Evolutionary conservation across 2,797 vertebrate genomes (phyloP), one percentile per base, ranked within the genome.

Genomic region (Discoglossus pictus): DNA sequence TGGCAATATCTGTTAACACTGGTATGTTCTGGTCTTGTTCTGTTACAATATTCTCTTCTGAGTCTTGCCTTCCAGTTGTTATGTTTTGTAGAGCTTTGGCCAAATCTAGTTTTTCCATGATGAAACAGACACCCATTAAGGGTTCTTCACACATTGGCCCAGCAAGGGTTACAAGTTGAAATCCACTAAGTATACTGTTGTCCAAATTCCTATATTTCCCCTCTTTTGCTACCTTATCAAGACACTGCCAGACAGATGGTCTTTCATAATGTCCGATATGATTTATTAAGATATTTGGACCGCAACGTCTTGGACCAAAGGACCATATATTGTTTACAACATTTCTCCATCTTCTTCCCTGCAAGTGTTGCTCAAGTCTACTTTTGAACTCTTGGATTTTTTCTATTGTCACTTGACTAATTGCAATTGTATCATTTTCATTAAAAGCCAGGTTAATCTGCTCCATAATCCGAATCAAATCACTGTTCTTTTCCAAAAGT

Each of bases 101-200:
- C 23, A 96, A 61, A 68, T 98, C 92, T 91, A 93, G 96, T 65
- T 81, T 89, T 81, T 97, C 96, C 60, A 98, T 80, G 0, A 87
- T 80, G 78, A 99, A 98, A 77, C 96, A 98, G 48, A 99, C 94
- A 1, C 96, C 97, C 96, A 98, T 99, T 59, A 99, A 86, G 0
- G 96, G 96, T 77, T 99, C 97, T 79, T 98, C 96, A 66, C 96
- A 99, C 94, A 99, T 90, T 34, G 97, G 97, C 24, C 96, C 97
- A 0, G 96, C 87, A 36, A 98, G 90, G 0, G 96, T 83, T 9
- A 93, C 97, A 13, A 99, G 82, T 79, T 99, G 97, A 83, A 99
- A 99, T 66, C 97, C 97, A 10, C 93, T 99, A n/a, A 94, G 51
- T 1, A 99, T 81, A 80, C 95, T 98, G 77, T 95, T 98, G 81